These are phyloP conservation scores for Lepidocyrtinus sp. DNA, from an alignment of 2,888 invertebrate genomes.

Conservation along the genomic window DNA sequence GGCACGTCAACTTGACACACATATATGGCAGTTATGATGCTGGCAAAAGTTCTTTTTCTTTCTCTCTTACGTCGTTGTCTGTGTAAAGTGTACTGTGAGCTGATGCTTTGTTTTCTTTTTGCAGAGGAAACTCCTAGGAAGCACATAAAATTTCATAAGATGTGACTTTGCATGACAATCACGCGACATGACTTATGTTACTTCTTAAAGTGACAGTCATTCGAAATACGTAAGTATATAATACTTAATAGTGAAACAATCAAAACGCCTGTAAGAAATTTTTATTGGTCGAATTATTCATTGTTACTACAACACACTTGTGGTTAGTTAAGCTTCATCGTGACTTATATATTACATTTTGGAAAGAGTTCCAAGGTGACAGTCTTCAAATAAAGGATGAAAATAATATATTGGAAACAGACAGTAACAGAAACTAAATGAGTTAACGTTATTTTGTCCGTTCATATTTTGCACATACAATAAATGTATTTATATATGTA, in stretches of 20 bases:
- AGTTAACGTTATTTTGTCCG: not conserved
- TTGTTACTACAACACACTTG: not conserved
- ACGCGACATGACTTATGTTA: conserved; percentile 47
- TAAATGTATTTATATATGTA: not conserved
- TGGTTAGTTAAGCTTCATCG: too few species aligned
- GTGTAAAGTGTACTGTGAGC: too few species aligned
- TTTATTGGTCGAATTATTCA: not conserved
- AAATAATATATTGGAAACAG: not conserved
- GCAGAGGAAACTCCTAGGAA: conserved; percentile 4
- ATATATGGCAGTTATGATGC: conserved; percentile 54
- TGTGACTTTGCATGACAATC: conserved; percentile 29
- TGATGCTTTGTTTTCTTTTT: too few species aligned
- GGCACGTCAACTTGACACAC: conserved; percentile 61
- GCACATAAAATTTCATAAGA: too few species aligned
- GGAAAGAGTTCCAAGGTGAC: conserved; percentile 31
- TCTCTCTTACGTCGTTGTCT: too few species aligned
- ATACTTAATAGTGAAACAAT: not conserved
- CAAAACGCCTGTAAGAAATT: not conserved
- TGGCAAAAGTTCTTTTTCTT: conserved; percentile 1
- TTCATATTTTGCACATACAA: not conserved
- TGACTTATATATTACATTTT: not conserved
- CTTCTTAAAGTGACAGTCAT: not conserved
- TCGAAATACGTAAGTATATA: not conserved
- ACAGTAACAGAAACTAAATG: not conserved
- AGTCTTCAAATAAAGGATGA: conserved; percentile 45